Evolutionary conservation across 2,797 vertebrate genomes (phyloP).

Genomic region (Diceros bicornis): DNA sequence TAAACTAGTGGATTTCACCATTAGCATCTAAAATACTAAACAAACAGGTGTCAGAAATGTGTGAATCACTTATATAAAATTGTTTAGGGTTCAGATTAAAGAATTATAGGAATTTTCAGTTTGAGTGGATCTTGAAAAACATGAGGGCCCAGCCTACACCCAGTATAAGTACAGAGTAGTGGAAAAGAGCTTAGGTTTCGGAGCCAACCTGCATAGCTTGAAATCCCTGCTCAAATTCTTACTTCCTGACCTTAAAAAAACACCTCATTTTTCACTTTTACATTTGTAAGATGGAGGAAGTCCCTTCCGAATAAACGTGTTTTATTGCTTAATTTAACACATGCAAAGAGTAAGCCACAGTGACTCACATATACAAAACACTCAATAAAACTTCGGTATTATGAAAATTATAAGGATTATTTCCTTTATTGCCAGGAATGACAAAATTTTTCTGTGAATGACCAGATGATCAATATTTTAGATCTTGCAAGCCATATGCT

Average conservation of each 20-base stretch:
- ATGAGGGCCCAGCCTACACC: fast-evolving
- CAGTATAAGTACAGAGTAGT: background rate
- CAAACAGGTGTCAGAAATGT: background rate
- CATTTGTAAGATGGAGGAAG: background rate
- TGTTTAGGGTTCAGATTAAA: background rate
- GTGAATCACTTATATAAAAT: background rate
- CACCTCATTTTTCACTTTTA: background rate
- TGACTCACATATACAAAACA: background rate
- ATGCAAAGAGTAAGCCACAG: background rate
- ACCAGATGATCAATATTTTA: background rate
- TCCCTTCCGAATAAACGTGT: background rate
- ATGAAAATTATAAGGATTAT: background rate
- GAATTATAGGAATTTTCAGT: background rate
- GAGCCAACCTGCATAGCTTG: background rate
- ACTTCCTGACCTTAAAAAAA: background rate
- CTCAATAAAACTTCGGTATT: background rate
- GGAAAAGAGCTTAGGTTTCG: background rate
- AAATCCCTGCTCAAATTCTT: background rate
- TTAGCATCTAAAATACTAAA: background rate
- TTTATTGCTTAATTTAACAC: background rate
- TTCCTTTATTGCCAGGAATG: background rate
- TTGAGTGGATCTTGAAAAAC: background rate
- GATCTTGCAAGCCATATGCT: background rate
- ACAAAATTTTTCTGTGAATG: background rate
- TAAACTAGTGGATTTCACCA: background rate